Evolutionary conservation across 2,888 invertebrate genomes (phyloP).

Genomic region (Trissoscelio sp.): DNA sequence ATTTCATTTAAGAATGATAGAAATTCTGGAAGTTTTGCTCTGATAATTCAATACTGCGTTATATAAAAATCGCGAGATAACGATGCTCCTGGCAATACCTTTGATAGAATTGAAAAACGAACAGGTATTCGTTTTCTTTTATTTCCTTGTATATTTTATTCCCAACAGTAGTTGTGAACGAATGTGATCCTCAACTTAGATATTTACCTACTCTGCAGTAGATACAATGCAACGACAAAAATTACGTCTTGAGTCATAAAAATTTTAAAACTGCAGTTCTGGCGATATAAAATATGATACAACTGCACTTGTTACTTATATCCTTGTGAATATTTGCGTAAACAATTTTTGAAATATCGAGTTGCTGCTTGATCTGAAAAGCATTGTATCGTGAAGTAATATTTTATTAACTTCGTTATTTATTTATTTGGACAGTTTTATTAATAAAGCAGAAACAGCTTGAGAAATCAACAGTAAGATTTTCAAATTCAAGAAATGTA

Average conservation of each 20-base stretch:
- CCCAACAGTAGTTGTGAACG: slow-evolving; percentile 16
- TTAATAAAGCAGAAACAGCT: background rate
- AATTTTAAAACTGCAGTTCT: slow-evolving; percentile 1
- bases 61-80: slow-evolving; percentile 13
- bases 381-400: background rate
- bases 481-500: background rate
- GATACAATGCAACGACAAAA: slow-evolving; percentile 3
- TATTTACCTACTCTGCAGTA: slow-evolving; percentile 13
- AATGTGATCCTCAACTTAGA: slow-evolving; percentile 25
- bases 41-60: background rate
- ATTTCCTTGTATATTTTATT: slow-evolving; percentile 15
- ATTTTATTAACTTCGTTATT: background rate
- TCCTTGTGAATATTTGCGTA: background rate
- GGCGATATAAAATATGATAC: slow-evolving; percentile 1
- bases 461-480: background rate
- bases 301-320: slow-evolving; percentile 21
- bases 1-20: slow-evolving; percentile 10
- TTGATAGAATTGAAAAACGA: slow-evolving; percentile 15
- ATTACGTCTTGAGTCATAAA: background rate
- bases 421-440: background rate
- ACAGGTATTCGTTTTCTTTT: slow-evolving; percentile 24
- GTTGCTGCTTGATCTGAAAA: background rate
- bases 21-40: slow-evolving; percentile 40
- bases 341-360: slow-evolving; percentile 8
- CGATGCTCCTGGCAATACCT: slow-evolving; percentile 5